phyloP scores from a whole-genome alignment of 2,113 vertebrate genomes.

The Phrynosoma platyrhinos region DNA sequence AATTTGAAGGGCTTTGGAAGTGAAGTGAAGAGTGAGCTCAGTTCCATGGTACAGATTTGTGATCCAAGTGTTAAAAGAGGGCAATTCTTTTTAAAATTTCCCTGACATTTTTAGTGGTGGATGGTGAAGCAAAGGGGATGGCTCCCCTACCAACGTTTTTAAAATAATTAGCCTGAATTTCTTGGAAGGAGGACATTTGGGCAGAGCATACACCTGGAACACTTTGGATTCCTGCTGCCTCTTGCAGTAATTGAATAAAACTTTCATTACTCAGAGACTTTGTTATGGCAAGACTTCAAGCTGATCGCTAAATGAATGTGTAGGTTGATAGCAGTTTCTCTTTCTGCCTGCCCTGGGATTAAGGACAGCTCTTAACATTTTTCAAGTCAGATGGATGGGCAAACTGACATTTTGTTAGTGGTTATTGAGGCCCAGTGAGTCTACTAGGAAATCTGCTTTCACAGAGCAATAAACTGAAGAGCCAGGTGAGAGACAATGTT shows the following conservation, averaged over 20 bases:
- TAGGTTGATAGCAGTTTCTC: background rate
- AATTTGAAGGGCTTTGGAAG: background rate
- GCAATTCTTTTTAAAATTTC: background rate
- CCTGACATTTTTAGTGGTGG: background rate
- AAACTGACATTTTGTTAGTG: background rate
- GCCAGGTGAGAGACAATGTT: too few relatives aligned
- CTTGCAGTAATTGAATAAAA: background rate
- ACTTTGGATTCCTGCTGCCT: constrained; percentile 22
- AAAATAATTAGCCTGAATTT: constrained; percentile 4
- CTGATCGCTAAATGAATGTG: background rate
- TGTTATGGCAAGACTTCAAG: too few relatives aligned
- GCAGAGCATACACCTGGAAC: constrained; percentile 20
- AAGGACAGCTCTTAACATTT: background rate
- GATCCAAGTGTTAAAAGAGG: background rate
- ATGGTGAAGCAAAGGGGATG: background rate
- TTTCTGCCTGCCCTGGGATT: background rate
- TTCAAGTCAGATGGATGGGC: background rate
- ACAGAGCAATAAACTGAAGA: too few relatives aligned
- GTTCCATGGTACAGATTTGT: background rate
- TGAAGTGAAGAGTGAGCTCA: background rate
- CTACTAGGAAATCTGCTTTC: too few relatives aligned
- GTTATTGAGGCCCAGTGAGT: background rate
- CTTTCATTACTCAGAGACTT: background rate
- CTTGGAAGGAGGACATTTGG: constrained; percentile 11
- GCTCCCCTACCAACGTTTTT: background rate